Percentiles rank a stretch among this genome's conserved stretches.
phyloP scores from a whole-genome alignment of 2,113 vertebrate species.

The Nesoenas mayeri region DNA sequence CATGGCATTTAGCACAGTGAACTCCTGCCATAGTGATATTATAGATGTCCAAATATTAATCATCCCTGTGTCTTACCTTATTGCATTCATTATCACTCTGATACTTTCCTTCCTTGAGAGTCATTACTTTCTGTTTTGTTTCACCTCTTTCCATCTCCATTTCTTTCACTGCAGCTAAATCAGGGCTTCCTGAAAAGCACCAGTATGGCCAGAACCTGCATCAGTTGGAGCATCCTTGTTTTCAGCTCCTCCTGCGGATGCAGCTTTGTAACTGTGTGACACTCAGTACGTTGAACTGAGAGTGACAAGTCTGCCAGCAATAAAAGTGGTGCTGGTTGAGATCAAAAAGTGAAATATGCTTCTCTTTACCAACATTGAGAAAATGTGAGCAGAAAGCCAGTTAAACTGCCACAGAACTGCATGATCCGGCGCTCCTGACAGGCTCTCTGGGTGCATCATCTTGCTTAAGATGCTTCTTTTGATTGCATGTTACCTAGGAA shows the following conservation, averaged over 20 bases:
- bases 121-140: not conserved
- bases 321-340: not conserved
- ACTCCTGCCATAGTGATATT: not conserved
- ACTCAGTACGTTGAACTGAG: not conserved
- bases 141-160: not conserved
- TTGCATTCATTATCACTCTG: not conserved
- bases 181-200: not conserved
- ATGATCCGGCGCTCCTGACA: not conserved
- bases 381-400: not conserved
- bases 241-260: not conserved
- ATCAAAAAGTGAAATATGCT: not conserved
- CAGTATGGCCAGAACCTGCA: not conserved
- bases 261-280: not conserved
- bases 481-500: not conserved
- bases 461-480: not conserved
- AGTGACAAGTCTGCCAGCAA: not conserved
- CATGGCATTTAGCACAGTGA: not conserved
- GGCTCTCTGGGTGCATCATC: not conserved
- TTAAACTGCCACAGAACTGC: not conserved
- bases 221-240: not conserved
- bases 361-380: not conserved
- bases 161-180: not conserved
- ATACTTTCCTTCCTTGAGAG: not conserved
- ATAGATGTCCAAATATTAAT: not conserved
- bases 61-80: not conserved